Evolutionary conservation across 2,797 vertebrate genomes (phyloP).

Genomic region (Odontamblyopus lacepedii): DNA sequence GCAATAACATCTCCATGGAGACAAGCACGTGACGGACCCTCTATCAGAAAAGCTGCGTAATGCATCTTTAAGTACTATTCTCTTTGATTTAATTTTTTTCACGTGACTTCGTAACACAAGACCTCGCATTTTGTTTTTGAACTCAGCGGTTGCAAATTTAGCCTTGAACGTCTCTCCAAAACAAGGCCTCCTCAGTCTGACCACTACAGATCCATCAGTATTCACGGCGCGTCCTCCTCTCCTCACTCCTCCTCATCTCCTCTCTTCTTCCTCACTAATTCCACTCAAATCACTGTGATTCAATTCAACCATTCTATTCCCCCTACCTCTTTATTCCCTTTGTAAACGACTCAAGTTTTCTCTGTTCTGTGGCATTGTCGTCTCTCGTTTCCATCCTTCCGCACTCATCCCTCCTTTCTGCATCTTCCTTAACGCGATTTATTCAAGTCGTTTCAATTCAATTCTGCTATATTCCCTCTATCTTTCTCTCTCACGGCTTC

Average conservation of each 20-base stretch:
- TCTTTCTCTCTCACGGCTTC: slow-evolving; percentile 19
- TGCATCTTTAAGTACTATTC: not conserved
- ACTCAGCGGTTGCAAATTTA: not conserved
- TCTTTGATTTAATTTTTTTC: not conserved
- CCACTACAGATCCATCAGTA: slow-evolving; percentile 55
- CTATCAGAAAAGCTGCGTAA: too few relatives aligned
- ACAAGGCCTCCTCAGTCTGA: slow-evolving; percentile 69
- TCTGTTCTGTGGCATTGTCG: slow-evolving; percentile 52
- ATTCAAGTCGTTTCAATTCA: slow-evolving; percentile 48
- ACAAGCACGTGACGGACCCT: too few relatives aligned
- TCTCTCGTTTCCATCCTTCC: slow-evolving; percentile 44
- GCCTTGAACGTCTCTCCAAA: slow-evolving; percentile 36
- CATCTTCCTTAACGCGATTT: slow-evolving; percentile 28
- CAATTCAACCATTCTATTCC: slow-evolving; percentile 42
- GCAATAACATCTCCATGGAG: too few relatives aligned
- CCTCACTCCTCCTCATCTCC: not conserved
- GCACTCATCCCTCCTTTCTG: slow-evolving; percentile 42
- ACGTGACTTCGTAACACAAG: not conserved
- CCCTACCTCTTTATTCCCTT: slow-evolving; percentile 8
- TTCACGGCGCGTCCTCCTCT: slow-evolving; percentile 35
- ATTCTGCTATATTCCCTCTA: slow-evolving; percentile 35
- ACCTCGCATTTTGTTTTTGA: too few relatives aligned
- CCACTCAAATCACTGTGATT: slow-evolving; percentile 36
- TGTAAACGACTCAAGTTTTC: slow-evolving; percentile 20
- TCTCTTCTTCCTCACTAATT: slow-evolving; percentile 34